Base-by-base conservation (phyloP, 1,140 invertebrate species). In the Drosophila trapezifrons region DNA sequence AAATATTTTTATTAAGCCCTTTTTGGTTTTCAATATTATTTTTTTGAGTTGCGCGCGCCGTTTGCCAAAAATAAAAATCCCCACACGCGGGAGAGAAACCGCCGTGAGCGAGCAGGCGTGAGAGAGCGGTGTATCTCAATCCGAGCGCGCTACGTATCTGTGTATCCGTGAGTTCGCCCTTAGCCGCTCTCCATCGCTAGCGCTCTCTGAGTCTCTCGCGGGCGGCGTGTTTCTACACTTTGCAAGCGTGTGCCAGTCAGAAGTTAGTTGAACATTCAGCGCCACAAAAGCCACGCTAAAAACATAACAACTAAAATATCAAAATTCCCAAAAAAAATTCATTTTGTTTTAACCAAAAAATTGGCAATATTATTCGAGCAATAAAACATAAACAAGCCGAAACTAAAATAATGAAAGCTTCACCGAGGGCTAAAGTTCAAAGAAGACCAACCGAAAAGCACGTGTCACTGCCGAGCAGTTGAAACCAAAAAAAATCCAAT, bases 1-100 rank as follows among this genome's bases (percentile, higher is more conserved):
- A 22, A 54, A 22, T 35, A 54, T 37, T 54, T n/a, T 49, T 18
- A 12, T 42, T 12, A 17, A 29, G 13, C 32, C 42, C 17, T 62
- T 22, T 43, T 37, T 52, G 35, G n/a, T 22, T 32, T 54, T 20
- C 15, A 25, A 22, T 46, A 15, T 20, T 27, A 54, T 43, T 29
- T 29, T 55, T 77, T 46, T 73, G 38, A 87, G 83, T 69, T 86
- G 82, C 82, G 82, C 82, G 82, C 82, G 82, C 83, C 58, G 79
- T 70, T 83, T 79, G 83, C 83, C 83, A 83, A 82, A 86, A 82
- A 82, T 76, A 85, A 75, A 85, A 85, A 64, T 70, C 65, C 52
- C 70, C 81, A 46, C 78, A 81, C 82, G 74, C 78, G 78, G 81
- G 49, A 72, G 54, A 17, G 45, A 27, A 65, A 9, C n/a, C 17